These are phyloP conservation scores for Saccostrea echinata DNA, from an alignment of 1,140 invertebrate genomes.

Conservation along the genomic window DNA sequence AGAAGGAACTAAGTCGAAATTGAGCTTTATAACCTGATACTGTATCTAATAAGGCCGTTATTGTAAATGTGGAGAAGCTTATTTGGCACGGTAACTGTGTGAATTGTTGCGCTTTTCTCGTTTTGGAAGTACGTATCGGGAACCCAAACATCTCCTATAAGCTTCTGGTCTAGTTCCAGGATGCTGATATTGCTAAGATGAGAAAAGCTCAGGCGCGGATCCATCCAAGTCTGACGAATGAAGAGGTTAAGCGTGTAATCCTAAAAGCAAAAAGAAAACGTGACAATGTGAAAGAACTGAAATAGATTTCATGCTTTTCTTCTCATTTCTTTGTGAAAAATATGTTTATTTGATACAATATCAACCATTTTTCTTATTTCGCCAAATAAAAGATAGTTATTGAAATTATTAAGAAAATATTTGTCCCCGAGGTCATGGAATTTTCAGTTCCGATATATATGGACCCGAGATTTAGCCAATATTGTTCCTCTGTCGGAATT, in stretches of 20 bases:
- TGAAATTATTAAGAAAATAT: too few species aligned
- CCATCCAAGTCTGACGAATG: slow-evolving; percentile 63
- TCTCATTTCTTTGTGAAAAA: too few species aligned
- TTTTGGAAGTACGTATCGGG: slow-evolving; percentile 87
- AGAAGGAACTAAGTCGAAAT: too few species aligned
- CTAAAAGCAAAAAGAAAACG: slow-evolving; percentile 38
- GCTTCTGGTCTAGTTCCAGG: slow-evolving; percentile 87
- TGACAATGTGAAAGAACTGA: background rate
- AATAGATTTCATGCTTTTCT: background rate
- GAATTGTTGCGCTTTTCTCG: slow-evolving; percentile 83
- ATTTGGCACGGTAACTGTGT: slow-evolving; percentile 83
- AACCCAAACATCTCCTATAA: slow-evolving; percentile 87
- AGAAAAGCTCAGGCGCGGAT: slow-evolving; percentile 57
- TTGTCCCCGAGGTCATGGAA: too few species aligned
- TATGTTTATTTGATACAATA: too few species aligned
- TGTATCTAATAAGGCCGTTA: slow-evolving; percentile 85
- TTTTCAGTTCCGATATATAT: too few species aligned
- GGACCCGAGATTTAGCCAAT: too few species aligned
- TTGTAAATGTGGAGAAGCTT: slow-evolving; percentile 85
- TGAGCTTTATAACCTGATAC: slow-evolving; percentile 60
- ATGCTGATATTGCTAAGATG: slow-evolving; percentile 38
- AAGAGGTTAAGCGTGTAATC: slow-evolving; percentile 65
- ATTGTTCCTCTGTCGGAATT: too few species aligned
- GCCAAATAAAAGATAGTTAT: too few species aligned
- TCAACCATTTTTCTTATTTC: too few species aligned